Base-by-base conservation (phyloP, 1,140 invertebrate genomes). In the Diploscapter pachys region DNA sequence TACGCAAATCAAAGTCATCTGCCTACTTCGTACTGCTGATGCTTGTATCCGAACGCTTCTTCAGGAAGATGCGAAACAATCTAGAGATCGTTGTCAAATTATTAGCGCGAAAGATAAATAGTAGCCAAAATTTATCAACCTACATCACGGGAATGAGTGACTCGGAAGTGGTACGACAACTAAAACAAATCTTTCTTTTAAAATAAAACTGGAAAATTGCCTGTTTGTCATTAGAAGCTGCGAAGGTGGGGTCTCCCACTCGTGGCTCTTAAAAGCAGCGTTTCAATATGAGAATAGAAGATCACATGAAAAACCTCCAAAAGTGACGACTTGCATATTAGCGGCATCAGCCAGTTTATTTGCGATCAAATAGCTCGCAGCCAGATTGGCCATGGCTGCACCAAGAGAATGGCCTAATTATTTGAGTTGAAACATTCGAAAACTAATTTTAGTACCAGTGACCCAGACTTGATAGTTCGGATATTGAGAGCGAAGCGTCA, bases 391-490 rank as follows among this genome's bases (percentile, higher is more conserved):
- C 49, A 79, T 65, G 53, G 76, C 62, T 6, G 71, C 78, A 3
- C 78, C 78, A 3, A 79, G 59, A 4, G 55, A 68, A 54, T 78
- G 77, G 5, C 77, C 77, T 13, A 72, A 4, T n/a, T 49, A 51
- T 52, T 55, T 1, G 53, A 63, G 48, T 48, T 31, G 3, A 13
- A 57, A 11, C 2, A 53, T 2, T 72, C 48, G 48, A 31, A 71
- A 71, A 4, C n/a, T 52, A 5, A 72, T 8, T 3, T 13, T 4
- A 9, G 13, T 13, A 54, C 53, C 52, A 3, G 51, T 52, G 5
- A 64, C 61, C 71, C 71, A 74, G 49, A 79, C 72, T 64, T 80
- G 52, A 70, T 77, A 79, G 52, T 6, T 55, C 5, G 77, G 77
- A 56, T 79, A 72, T n/a, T 62, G 68, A 63, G 75, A 72, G 3